phyloP scores from a whole-genome alignment of 2,797 vertebrate species.

The Phrynocephalus vlangalii region DNA sequence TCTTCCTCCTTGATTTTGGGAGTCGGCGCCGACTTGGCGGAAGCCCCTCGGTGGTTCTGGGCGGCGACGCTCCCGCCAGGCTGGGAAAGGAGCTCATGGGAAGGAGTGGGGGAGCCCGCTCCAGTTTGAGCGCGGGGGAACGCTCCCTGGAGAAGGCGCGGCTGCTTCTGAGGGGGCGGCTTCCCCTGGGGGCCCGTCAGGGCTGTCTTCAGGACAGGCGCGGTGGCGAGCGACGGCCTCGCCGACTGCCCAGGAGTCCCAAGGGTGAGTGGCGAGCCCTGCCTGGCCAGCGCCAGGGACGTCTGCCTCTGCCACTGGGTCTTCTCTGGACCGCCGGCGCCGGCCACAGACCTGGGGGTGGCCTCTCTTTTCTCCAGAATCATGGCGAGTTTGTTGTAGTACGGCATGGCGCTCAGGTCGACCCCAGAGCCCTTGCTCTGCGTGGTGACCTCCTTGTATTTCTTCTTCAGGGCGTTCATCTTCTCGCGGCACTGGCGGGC shows the following conservation, averaged over 20 bases:
- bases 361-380: background rate
- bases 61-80: background rate
- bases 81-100: background rate
- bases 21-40: background rate
- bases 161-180: slow-evolving; percentile 18
- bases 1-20: slow-evolving; percentile 18
- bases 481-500: slow-evolving; percentile 13
- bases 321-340: background rate
- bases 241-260: background rate
- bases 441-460: slow-evolving; percentile 23
- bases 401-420: slow-evolving; percentile 2
- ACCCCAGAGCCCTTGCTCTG: background rate
- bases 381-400: slow-evolving; percentile 10
- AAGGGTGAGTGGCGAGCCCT: background rate
- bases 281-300: background rate
- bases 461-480: slow-evolving; percentile 16
- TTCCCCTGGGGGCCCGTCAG: background rate
- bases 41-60: background rate
- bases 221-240: background rate
- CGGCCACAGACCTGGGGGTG: background rate
- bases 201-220: background rate
- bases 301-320: background rate
- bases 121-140: background rate
- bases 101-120: background rate
- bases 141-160: slow-evolving; percentile 12